phyloP scores from a whole-genome alignment of 2,888 invertebrate species.

The Eucera pruinosa region DNA sequence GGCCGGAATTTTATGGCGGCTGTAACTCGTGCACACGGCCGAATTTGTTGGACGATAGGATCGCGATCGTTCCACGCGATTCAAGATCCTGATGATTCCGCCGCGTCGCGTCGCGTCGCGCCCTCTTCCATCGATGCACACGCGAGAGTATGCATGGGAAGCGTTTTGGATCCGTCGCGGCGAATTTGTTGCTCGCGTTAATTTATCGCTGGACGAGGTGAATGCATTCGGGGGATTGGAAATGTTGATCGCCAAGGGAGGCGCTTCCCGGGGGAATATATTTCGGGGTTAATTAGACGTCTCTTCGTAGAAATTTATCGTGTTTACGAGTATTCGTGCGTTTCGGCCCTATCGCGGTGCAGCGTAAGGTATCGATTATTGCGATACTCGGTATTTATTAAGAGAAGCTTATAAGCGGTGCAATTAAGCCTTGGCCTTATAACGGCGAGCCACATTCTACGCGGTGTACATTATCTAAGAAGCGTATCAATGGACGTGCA shows the following conservation, averaged over 20 bases:
- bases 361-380: too few species aligned
- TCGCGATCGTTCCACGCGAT: slow-evolving; percentile 56
- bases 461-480: too few species aligned
- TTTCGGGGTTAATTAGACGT: not conserved
- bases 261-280: not conserved
- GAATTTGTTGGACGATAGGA: slow-evolving; percentile 72
- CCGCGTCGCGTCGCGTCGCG: not conserved
- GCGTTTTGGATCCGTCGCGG: not conserved
- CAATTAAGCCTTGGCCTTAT: too few species aligned
- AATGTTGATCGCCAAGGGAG: not conserved
- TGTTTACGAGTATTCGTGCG: too few species aligned
- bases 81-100: slow-evolving; percentile 34
- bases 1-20: slow-evolving; percentile 73
- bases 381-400: too few species aligned
- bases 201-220: not conserved
- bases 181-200: slow-evolving; percentile 16
- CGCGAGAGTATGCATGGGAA: not conserved
- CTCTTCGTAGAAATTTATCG: too few species aligned
- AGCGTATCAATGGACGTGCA: too few species aligned
- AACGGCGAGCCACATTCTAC: too few species aligned
- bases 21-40: slow-evolving; percentile 72
- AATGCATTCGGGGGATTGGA: too few species aligned
- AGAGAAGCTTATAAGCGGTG: too few species aligned
- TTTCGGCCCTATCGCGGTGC: too few species aligned
- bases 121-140: slow-evolving; percentile 22